phyloP scores from a whole-genome alignment of 1,140 invertebrate genomes.

The Trinorchestia longiramus region DNA sequence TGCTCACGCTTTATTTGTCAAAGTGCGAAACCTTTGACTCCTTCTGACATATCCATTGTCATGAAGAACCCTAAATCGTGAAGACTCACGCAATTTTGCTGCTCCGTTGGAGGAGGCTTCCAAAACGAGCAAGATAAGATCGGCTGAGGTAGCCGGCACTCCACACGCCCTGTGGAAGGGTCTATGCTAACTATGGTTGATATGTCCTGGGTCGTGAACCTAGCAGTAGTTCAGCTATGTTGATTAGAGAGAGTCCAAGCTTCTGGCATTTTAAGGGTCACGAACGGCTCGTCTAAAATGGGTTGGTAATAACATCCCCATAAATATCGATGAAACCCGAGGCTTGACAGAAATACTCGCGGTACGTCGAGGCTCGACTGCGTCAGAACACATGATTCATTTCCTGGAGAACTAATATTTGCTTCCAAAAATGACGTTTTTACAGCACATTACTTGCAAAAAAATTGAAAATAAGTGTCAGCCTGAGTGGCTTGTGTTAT shows the following conservation, averaged over 20 bases:
- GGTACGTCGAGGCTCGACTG: not conserved
- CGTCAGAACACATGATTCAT: not conserved
- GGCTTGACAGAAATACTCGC: not conserved
- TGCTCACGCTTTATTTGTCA: slow-evolving; percentile 47
- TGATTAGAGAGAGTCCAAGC: slow-evolving; percentile 50
- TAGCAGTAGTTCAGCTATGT: slow-evolving; percentile 48
- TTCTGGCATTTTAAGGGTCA: slow-evolving; percentile 54
- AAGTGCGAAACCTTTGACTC: slow-evolving; percentile 52
- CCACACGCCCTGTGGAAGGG: not conserved
- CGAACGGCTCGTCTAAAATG: slow-evolving; percentile 47
- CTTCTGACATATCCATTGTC: slow-evolving; percentile 2
- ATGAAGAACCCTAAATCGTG: slow-evolving; percentile 29
- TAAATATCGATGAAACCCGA: slow-evolving; percentile 34
- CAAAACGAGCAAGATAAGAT: slow-evolving; percentile 26
- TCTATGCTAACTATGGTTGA: slow-evolving; percentile 54
- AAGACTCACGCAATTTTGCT: slow-evolving; percentile 39
- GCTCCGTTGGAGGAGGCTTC: slow-evolving; percentile 20
- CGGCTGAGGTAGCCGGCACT: slow-evolving; percentile 7
- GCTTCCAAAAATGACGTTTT: not conserved
- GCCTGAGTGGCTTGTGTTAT: not conserved
- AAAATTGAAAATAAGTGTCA: not conserved
- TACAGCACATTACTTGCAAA: not conserved
- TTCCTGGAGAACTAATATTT: not conserved
- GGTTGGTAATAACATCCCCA: slow-evolving; percentile 27
- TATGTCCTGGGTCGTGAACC: slow-evolving; percentile 42